Base-by-base conservation (phyloP, 1,140 invertebrate genomes). In the Plodia interpunctella region DNA sequence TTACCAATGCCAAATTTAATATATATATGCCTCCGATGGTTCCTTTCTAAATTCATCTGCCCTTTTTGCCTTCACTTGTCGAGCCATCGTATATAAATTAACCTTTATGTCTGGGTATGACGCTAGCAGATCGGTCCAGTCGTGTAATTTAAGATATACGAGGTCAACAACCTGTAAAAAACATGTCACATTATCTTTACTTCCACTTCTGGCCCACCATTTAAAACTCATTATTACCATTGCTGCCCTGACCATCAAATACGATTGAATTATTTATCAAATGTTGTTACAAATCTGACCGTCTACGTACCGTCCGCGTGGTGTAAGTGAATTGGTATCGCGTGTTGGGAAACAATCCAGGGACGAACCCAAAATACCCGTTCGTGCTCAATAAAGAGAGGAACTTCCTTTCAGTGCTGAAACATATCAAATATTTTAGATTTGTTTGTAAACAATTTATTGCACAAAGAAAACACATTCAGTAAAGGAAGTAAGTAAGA, bases 351-450 rank as follows among this genome's bases (percentile, higher is more conserved):
- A 79, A 87, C 0, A 87, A 59, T 6, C 79, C 79, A 0, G 80
- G 74, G n/a, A 82, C 59, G 18, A 84, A 59, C 35, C 83, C 83
- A 56, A 87, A 87, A 56, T 80, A 83, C 32, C 72, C 76, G 52
- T 83, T 83, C 5, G 74, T 74, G n/a, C 65, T 74, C 28, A 84
- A 53, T 11, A 83, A 59, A 5, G 78, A 65, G 8, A 77, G 17
- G 67, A 83, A 56, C 53, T 76, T 78, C 4, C 63, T 73, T 59
- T 84, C 77, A 0, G 80, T 80, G 20, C 81, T 87, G 65, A 38
- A 72, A 77, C 35, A 25, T n/a, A n/a, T 6, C 6, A 25, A 6
- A 25, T 3, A 25, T 2, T 25, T 25, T 25, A 25, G 21, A 3
- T 25, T 25, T 3, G 6, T 25, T 6, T 25, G 6, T 25, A n/a